A percentile compares a stretch with the other conserved stretches of the same genome.
Evolutionary conservation across 2,113 vertebrate species (phyloP).

Genomic region (Oreotragus oreotragus): DNA sequence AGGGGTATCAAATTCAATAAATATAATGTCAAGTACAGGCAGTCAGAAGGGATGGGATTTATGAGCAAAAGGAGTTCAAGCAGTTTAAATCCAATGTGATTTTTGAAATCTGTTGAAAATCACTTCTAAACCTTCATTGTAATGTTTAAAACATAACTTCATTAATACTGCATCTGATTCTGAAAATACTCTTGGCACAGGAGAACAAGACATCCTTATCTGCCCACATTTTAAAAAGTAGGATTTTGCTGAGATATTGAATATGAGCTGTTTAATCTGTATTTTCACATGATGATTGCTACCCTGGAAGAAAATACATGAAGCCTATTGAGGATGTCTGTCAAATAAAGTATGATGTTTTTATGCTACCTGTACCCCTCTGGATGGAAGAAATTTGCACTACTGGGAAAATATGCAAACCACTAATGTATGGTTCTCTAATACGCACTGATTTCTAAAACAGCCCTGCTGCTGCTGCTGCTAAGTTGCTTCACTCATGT

Average conservation of each 20-base stretch:
- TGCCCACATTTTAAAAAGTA: background rate
- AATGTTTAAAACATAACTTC: conserved; percentile 32
- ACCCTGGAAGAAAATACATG: background rate
- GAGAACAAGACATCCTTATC: background rate
- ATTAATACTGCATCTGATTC: background rate
- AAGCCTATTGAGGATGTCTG: background rate
- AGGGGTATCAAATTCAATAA: background rate
- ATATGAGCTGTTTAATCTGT: conserved; percentile 6
- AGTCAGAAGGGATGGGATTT: background rate
- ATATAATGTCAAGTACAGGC: background rate
- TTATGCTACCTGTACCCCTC: background rate
- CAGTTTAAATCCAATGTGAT: background rate
- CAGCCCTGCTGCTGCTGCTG: background rate
- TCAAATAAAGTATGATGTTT: background rate
- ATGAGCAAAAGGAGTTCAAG: background rate
- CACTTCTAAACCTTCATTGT: background rate
- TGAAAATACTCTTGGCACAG: conserved; percentile 30
- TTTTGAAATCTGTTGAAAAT: conserved; percentile 42
- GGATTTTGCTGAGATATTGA: background rate
- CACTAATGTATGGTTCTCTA: background rate
- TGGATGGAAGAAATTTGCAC: background rate
- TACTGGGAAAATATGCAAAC: background rate
- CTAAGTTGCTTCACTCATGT: no score
- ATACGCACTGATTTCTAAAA: background rate
- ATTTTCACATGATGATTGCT: background rate